phyloP scores from a whole-genome alignment of 2,797 vertebrate genomes.

The Argentina silus region DNA sequence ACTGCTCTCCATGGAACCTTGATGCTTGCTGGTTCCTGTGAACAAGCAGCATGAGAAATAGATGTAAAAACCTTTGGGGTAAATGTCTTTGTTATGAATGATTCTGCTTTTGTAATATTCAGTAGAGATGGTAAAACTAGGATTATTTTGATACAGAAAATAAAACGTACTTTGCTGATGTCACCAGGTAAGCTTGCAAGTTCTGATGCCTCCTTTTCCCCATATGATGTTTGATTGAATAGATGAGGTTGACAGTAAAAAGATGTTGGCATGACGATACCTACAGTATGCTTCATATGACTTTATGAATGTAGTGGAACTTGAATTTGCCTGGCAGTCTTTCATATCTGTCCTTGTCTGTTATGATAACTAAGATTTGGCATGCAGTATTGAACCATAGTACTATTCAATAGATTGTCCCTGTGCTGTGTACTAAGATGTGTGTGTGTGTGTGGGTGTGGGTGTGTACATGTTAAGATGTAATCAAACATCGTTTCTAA shows the following conservation, averaged over 20 bases:
- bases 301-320: neutral
- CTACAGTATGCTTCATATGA: neutral
- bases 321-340: neutral
- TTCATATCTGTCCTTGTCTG: neutral
- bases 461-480: constrained; percentile 20
- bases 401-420: constrained; percentile 2
- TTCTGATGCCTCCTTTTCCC: constrained; percentile 8
- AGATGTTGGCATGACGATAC: neutral
- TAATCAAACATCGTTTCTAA: constrained; percentile 53
- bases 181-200: neutral
- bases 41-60: constrained; percentile 5
- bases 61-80: constrained; percentile 11
- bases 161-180: constrained; percentile 11
- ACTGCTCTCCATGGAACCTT: neutral
- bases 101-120: constrained; percentile 21
- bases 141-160: constrained; percentile 8
- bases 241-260: neutral
- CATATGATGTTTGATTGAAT: constrained; percentile 18
- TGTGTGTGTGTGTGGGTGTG: neutral
- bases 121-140: constrained; percentile 3
- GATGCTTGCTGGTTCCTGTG: neutral
- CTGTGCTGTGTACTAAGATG: neutral
- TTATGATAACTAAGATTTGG: neutral
- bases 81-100: constrained; percentile 16
- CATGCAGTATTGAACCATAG: neutral